These are phyloP conservation scores for Myripristis jacobus DNA, from an alignment of 2,797 vertebrate species.

Conservation along the genomic window DNA sequence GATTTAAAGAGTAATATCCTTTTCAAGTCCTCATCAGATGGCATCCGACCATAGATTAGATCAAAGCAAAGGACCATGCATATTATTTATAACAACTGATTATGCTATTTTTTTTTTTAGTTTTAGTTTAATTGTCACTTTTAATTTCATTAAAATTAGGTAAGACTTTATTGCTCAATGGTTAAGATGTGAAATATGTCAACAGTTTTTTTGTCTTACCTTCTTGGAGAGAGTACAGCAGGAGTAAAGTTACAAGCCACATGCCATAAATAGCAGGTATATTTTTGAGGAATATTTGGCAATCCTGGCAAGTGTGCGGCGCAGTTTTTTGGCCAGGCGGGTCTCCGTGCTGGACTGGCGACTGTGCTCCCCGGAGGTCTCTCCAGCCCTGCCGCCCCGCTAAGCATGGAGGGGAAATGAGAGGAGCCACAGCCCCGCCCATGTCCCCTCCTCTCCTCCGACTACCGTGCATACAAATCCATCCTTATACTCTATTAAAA, in stretches of 20 bases:
- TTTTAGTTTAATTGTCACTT: constrained; percentile 48
- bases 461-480: constrained; percentile 82
- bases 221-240: constrained; percentile 94
- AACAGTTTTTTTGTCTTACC: constrained; percentile 79
- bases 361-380: constrained; percentile 84
- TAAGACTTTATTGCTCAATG: constrained; percentile 13
- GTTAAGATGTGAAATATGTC: constrained; percentile 27
- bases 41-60: constrained; percentile 31
- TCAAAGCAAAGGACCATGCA: constrained; percentile 36
- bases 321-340: constrained; percentile 83
- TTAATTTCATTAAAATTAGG: constrained; percentile 57
- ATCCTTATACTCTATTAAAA: constrained; percentile 68
- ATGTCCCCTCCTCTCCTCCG: constrained; percentile 81
- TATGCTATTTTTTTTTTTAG: constrained; percentile 2
- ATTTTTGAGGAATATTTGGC: constrained; percentile 90
- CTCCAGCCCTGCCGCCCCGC: constrained; percentile 84
- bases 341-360: constrained; percentile 85
- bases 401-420: constrained; percentile 80
- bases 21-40: constrained; percentile 40
- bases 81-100: constrained; percentile 9
- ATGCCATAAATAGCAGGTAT: constrained; percentile 95
- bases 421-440: constrained; percentile 81
- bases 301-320: constrained; percentile 84
- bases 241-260: constrained; percentile 97
- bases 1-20: constrained; percentile 40